Base-by-base conservation (phyloP, 1,140 invertebrate species). In the Halictus rubicundus region DNA sequence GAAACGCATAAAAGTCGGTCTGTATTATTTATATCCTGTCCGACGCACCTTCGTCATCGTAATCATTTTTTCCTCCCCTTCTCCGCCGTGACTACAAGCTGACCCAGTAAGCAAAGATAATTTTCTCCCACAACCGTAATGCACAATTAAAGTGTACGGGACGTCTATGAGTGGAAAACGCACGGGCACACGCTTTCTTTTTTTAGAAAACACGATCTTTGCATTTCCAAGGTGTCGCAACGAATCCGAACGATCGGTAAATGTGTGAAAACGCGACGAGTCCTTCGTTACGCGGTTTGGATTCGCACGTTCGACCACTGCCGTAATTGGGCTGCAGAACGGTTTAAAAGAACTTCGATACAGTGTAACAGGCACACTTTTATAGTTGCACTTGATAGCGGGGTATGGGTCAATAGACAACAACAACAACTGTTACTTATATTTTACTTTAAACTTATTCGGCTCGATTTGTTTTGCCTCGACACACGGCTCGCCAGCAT, bases 181-280 rank as follows among this genome's bases (percentile, higher is more conserved):
- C 7, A 16, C 32, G 54, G 21, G 12, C 8, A 14, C 21, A 21
- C n/a, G 32, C 71, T 74, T 74, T 74, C 71, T 52, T 65, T 74
- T 74, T 74, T 74, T 74, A 74, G 61, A 74, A 65, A 65, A 66
- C 65, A 25, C 32, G 42, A 16, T 65, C 32, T 27, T 46, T 74
- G 57, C 23, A 59, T 57, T 61, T 71, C 32, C 7, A n/a, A 60
- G n/a, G 69, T 32, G 68, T 59, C n/a, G 52, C 32, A 32, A 70
- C 37, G 68, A 39, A 70, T 70, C 2, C n/a, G n/a, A 42, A 39
- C n/a, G 54, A 25, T 6, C 19, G 21, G 5, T 52, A 37, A 59
- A 19, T 0, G 23, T 5, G 21, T 39, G 32, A 59, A 49, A 59
- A 60, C n/a, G n/a, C 39, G 23, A 1, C 0, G 39, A 14, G 3